Base-by-base conservation (phyloP, 2,888 invertebrate species). In the Parelbella ahira region DNA sequence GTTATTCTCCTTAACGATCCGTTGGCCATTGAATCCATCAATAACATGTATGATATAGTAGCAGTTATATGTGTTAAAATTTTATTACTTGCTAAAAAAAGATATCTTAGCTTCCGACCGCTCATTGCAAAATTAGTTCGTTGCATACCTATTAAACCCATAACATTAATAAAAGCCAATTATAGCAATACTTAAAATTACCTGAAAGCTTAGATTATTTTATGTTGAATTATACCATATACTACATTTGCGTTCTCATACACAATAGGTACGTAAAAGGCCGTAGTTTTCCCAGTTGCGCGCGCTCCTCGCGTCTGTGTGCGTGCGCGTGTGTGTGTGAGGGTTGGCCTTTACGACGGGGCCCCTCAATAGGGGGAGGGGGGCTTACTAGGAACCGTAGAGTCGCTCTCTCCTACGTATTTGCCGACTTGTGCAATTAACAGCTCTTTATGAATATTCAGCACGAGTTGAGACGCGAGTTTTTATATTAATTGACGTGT, bases 381-480 rank as follows among this genome's bases (percentile, higher is more conserved):
- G 58, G 61, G 58, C 61, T 68, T 69, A 67, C 68, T 62, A 74
- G 72, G 77, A 78, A 73, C 69, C 63, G 64, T 69, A 51, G 75
- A 78, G 75, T 73, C 77, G 69, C 73, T 77, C 80, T 77, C 78
- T 75, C 52, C 45, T 68, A 55, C 59, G 76, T 84, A 84, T 84
- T 84, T 84, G 79, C 79, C 69, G 72, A 80, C 78, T 84, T 82
- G 84, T 82, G 84, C 84, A 84, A 84, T 84, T 84, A 84, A 82
- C 84, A 82, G 79, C 75, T 79, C 81, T 83, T 83, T 83, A 84
- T 84, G 80, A 84, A 84, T 86, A 84, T 86, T 84, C 82, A 83
- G 80, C 69, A 68, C 63, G 62, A 68, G 68, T 60, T 60, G 64
- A 42, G 69, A 71, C 66, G 69, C 67, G 65, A 71, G 77, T 77